Percentiles rank a stretch among this genome's conserved stretches.
Evolutionary conservation across 2,888 invertebrate species (phyloP).

Genomic region (Buathra laborator): DNA sequence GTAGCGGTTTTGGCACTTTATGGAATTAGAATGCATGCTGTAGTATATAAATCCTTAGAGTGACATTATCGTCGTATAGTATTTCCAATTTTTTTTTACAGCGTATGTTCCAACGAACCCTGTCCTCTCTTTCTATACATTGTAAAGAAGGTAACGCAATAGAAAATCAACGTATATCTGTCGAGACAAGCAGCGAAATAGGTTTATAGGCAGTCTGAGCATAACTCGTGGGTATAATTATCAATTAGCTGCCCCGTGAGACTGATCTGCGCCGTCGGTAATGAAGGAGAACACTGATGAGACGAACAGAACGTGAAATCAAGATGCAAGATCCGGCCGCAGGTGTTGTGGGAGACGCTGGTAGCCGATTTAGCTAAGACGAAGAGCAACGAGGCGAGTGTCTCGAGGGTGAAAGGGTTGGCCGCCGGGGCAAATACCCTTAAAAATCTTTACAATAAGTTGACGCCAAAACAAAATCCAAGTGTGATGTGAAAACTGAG

Average conservation of each 20-base stretch:
- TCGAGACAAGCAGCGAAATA: neutral
- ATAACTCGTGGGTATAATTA: slow-evolving; percentile 35
- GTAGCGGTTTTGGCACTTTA: too few relatives aligned
- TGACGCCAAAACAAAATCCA: neutral
- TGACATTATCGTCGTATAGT: too few relatives aligned
- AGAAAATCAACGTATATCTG: too few relatives aligned
- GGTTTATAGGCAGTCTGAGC: slow-evolving; percentile 10
- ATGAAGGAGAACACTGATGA: slow-evolving; percentile 23
- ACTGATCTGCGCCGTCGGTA: slow-evolving; percentile 36
- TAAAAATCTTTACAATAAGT: neutral
- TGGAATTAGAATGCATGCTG: too few relatives aligned
- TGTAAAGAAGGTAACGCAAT: too few relatives aligned
- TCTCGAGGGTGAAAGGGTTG: slow-evolving; percentile 1
- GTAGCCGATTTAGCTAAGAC: slow-evolving; percentile 56
- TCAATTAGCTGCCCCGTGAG: slow-evolving; percentile 39
- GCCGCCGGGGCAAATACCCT: slow-evolving; percentile 1
- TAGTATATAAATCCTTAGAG: too few relatives aligned
- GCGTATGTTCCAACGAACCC: too few relatives aligned
- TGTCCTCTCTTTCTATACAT: too few relatives aligned
- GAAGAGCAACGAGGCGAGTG: slow-evolving; percentile 51
- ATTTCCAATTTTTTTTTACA: too few relatives aligned
- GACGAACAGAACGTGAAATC: slow-evolving; percentile 22
- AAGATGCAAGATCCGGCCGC: slow-evolving; percentile 40
- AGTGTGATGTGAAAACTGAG: neutral
- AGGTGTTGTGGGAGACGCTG: slow-evolving; percentile 54